phyloP scores from a whole-genome alignment of 2,888 invertebrate species.

The Branchipolynoe longqiensis region DNA sequence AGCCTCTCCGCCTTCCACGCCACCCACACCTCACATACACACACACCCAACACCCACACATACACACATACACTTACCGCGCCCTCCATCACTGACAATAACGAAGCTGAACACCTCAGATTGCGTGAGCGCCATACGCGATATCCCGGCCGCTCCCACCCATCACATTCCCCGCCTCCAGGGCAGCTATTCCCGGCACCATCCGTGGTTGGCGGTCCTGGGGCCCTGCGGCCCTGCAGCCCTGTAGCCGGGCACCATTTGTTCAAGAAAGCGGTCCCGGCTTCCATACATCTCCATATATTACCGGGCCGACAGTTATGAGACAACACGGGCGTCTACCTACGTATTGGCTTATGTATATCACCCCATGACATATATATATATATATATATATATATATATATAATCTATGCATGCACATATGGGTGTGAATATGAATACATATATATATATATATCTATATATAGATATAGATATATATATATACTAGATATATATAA shows the following conservation, averaged over 20 bases:
- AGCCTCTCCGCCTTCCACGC: neutral
- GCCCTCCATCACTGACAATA: conserved; percentile 8
- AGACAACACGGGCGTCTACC: neutral
- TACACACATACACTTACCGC: neutral
- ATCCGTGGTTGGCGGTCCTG: too few species aligned
- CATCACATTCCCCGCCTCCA: too few species aligned
- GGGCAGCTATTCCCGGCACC: conserved; percentile 22
- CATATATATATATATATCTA: too few species aligned
- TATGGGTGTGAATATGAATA: neutral
- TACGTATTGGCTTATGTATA: neutral
- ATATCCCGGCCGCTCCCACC: conserved; percentile 34
- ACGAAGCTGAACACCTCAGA: conserved; percentile 39
- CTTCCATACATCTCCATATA: conserved; percentile 34
- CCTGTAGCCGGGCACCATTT: neutral
- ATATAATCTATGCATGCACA: too few species aligned
- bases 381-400: too few species aligned
- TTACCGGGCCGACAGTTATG: neutral
- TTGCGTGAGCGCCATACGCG: conserved; percentile 31
- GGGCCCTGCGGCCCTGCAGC: neutral
- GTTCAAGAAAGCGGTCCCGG: neutral
- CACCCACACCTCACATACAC: neutral
- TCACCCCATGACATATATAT: neutral
- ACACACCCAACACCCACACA: neutral
- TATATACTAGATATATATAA: too few species aligned
- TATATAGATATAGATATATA: too few species aligned